Evolutionary conservation across 2,797 vertebrate species (phyloP), one percentile per base, ranked within the genome.

Genomic region (Bryconaethiops microstoma): DNA sequence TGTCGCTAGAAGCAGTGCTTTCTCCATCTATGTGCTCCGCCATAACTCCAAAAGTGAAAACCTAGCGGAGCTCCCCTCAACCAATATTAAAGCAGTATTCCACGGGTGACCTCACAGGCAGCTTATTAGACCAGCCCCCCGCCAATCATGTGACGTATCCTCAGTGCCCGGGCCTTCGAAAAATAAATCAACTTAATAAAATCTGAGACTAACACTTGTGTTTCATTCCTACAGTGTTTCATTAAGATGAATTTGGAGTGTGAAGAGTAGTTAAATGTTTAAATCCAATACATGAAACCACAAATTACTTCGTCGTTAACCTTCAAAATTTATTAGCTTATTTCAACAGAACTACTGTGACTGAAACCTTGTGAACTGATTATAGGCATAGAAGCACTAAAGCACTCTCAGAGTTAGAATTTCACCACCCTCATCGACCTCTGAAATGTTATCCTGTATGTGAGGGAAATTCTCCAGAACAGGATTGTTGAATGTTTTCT

Each of bases 21-120:
- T 95, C 94, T 89, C 82, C 93, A 48, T 95, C 94, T 86, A 93
- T 92, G 90, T 97, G 95, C 86, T 96, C 96, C 95, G 95, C 96
- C 97, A 97, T 97, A 95, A 94, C 65, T 77, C 19, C 54, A 54
- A 62, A 72, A 75, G 73, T 45, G 16, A 35, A 35, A 67, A 82
- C 19, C 12, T 23, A 19, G 35, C 52, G 82, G 70, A 62, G 0
- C 71, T 88, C 91, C 94, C 92, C 88, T 90, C 87, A 91, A 91
- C 86, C 87, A 89, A 8, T 0, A 10, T 1, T 83, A 14, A 42
- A 29, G 29, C 52, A 16, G 39, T 60, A 17, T 71, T 7, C 65
- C 57, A 2, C 2, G 14, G 7, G 7, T 0, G 21, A 5, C 0
- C 29, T 6, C 45, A 55, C 25, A 0, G n/a, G 50, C 29, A 59